phyloP scores from a whole-genome alignment of 2,797 vertebrate species.

The Melanitta fusca region DNA sequence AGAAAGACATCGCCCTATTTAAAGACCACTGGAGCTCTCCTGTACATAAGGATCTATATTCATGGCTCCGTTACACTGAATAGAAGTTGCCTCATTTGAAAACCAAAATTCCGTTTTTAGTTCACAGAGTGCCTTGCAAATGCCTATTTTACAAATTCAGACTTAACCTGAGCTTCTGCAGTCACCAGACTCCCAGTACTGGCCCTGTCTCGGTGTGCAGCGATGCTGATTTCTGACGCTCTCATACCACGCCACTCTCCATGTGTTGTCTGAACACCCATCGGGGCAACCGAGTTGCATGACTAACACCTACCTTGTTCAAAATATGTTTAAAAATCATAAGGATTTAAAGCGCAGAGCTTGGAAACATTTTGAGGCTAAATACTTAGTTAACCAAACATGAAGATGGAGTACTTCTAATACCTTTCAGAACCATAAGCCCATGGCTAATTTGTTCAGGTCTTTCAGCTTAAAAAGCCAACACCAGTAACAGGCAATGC shows the following conservation, averaged over 20 bases:
- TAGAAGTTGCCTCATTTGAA: accelerated
- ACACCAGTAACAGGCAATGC: accelerated
- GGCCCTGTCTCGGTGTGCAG: accelerated
- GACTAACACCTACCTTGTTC: not conserved
- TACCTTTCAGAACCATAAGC: not conserved
- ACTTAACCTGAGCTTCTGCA: not conserved
- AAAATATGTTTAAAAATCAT: accelerated
- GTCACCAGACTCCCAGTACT: not conserved
- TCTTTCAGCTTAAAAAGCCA: not conserved
- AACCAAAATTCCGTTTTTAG: not conserved
- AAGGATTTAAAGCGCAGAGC: not conserved
- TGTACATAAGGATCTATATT: not conserved
- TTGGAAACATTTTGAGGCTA: not conserved
- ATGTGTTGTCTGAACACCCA: accelerated
- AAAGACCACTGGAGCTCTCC: not conserved
- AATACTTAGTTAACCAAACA: not conserved
- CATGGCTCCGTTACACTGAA: accelerated
- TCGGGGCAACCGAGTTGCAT: accelerated
- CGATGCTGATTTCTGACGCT: accelerated
- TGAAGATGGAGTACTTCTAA: accelerated
- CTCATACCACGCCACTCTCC: not conserved
- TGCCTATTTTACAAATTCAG: not conserved
- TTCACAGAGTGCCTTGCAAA: not conserved
- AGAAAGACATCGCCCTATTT: not conserved
- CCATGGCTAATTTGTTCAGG: accelerated